phyloP scores from a whole-genome alignment of 1,140 invertebrate species.

The Dreissena polymorpha region DNA sequence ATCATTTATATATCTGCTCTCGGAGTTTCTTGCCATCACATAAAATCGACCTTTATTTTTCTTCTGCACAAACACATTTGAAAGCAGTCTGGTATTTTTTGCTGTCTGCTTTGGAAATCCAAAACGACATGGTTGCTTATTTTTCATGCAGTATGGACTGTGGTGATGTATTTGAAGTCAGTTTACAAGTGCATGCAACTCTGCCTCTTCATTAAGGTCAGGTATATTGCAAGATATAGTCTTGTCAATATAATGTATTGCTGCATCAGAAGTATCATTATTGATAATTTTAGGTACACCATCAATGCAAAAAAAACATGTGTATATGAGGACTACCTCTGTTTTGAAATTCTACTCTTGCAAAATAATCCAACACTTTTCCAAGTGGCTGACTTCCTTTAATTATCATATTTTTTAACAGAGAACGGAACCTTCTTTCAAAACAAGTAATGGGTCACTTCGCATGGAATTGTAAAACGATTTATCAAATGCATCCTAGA shows the following conservation, averaged over 20 bases:
- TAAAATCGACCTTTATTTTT: conserved; percentile 56
- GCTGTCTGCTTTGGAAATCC: conserved; percentile 50
- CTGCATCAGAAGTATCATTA: conserved; percentile 2
- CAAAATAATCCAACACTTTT: conserved; percentile 56
- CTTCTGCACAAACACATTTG: conserved; percentile 33
- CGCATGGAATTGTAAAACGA: conserved; percentile 19
- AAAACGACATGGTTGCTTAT: conserved; percentile 52
- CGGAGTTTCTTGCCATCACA: conserved; percentile 15
- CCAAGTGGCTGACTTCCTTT: conserved; percentile 40
- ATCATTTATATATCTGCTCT: conserved; percentile 49
- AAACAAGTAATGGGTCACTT: conserved; percentile 52
- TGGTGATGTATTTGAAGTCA: conserved; percentile 56
- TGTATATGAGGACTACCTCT: conserved; percentile 59
- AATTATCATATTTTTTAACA: conserved; percentile 54
- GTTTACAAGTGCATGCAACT: conserved; percentile 39
- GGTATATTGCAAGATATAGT: conserved; percentile 46
- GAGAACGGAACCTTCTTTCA: conserved; percentile 50
- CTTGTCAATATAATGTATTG: conserved; percentile 49
- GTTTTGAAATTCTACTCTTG: conserved; percentile 57
- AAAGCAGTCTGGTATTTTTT: conserved; percentile 26
- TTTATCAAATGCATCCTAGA: conserved; percentile 4
- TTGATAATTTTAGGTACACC: conserved; percentile 37
- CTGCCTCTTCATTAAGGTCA: conserved; percentile 25
- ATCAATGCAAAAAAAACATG: conserved; percentile 54
- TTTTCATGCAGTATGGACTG: conserved; percentile 38